phyloP scores from a whole-genome alignment of 2,113 vertebrate genomes.

The Stegostoma tigrinum region DNA sequence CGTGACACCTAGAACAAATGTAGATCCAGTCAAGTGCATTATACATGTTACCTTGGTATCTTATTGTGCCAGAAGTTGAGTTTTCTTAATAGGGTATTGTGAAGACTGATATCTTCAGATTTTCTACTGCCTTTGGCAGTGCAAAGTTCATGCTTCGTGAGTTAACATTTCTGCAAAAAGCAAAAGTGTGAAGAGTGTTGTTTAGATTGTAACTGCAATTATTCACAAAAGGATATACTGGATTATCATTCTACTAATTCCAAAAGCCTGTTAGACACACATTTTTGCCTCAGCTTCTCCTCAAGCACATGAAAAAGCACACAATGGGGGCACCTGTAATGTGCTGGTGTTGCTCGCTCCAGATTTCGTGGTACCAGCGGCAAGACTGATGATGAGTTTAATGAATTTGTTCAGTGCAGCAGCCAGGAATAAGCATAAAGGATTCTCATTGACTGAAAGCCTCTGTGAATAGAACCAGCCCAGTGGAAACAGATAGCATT shows the following conservation, averaged over 20 bases:
- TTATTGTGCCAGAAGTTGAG: neutral
- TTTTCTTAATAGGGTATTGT: neutral
- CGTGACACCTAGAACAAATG: neutral
- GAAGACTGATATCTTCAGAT: neutral
- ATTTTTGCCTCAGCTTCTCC: slow-evolving; percentile 4
- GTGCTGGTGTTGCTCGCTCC: too few relatives aligned
- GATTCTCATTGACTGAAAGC: neutral
- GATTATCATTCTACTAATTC: neutral
- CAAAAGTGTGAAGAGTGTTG: neutral
- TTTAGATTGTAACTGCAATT: neutral
- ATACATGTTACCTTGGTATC: neutral
- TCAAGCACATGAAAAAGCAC: neutral
- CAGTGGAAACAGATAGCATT: neutral
- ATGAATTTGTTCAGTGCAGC: neutral
- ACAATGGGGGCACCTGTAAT: neutral
- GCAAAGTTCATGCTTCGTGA: neutral
- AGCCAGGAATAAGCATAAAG: neutral
- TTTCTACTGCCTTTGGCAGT: neutral
- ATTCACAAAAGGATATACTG: neutral
- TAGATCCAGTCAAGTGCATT: neutral
- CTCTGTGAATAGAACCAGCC: neutral
- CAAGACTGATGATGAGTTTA: neutral
- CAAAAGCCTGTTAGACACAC: neutral
- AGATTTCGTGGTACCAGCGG: neutral
- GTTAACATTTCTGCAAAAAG: neutral